Evolutionary conservation across 1,140 invertebrate genomes (phyloP).

Genomic region (Diachasmimorpha longicaudata): DNA sequence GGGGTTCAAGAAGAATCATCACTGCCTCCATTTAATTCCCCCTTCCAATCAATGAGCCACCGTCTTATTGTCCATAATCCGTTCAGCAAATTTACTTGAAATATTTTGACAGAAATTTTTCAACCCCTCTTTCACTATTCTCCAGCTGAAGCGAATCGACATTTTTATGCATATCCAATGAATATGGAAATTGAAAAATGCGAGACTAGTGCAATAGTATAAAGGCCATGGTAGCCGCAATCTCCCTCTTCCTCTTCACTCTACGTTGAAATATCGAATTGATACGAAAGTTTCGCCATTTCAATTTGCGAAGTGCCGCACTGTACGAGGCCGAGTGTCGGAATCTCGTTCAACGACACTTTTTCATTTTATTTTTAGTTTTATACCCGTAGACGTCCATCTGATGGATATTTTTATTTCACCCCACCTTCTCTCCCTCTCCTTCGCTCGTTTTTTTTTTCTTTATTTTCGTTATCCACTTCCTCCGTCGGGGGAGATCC

Average conservation of each 20-base stretch:
- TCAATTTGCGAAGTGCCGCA: constrained; percentile 3
- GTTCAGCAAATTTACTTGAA: no score
- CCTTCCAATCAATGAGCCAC: no score
- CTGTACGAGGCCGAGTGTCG: neutral
- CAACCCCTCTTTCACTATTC: neutral
- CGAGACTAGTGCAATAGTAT: neutral
- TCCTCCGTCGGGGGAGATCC: neutral
- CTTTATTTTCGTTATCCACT: neutral
- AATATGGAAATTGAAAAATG: constrained; percentile 5
- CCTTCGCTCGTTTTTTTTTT: neutral
- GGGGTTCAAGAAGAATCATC: no score
- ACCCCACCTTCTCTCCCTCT: neutral
- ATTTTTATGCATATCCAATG: constrained; percentile 3
- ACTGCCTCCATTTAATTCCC: no score
- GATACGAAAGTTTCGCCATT: constrained; percentile 7
- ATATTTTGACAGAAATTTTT: neutral
- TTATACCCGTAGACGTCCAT: constrained; percentile 4
- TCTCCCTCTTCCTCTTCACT: neutral
- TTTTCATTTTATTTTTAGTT: neutral
- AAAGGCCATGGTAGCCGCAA: neutral
- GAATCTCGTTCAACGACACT: neutral
- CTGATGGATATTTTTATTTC: neutral
- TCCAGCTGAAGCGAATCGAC: neutral
- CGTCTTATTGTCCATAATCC: no score
- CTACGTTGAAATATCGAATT: neutral